Evolutionary conservation across 2,113 vertebrate genomes (phyloP), one percentile per base, ranked within the genome.

Genomic region (Oncorhynchus gorbuscha): DNA sequence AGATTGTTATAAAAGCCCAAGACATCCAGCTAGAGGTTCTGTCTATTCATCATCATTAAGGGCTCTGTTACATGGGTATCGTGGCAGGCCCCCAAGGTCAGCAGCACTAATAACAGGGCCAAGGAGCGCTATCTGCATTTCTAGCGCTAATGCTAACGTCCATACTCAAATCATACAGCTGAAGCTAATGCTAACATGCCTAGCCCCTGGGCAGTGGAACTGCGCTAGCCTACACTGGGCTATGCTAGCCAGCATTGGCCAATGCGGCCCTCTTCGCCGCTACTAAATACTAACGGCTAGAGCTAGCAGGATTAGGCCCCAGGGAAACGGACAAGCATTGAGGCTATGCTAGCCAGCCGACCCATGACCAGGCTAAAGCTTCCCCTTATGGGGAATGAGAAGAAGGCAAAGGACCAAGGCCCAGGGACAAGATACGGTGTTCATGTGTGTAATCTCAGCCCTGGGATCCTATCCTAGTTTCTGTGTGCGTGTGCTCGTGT

Each of bases 301-400:
- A 7, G 28, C 81, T 89, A 89, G 88, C 77, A 80, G 77, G 84
- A 88, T 87, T 84, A 85, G 75, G 84, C 78, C 75, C 70, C 59
- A 82, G 83, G 81, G 82, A 78, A 82, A 76, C 39, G 67, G 81
- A 71, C 64, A 72, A 72, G 18, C 58, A 58, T 9, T 26, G 69
- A 62, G 22, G 24, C 61, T 24, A 70, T 28, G 76, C 78, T 69
- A 45, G 66, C 68, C 76, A 82, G 77, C 61, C 78, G 65, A 61
- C 30, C 39, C 55, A 7, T 55, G 73, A 75, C 26, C 55, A 62
- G 83, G 76, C 73, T 77, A 65, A 69, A 70, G 72, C 69, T 70
- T 26, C 71, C 73, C 71, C 73, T n/a, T 55, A 3, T 32, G 77
- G 58, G n/a, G 75, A 58, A 74, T 69, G 75, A 76, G 69, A 83